These are phyloP conservation scores for Eufriesea mexicana DNA, from an alignment of 1,140 invertebrate species.

Conservation along the genomic window DNA sequence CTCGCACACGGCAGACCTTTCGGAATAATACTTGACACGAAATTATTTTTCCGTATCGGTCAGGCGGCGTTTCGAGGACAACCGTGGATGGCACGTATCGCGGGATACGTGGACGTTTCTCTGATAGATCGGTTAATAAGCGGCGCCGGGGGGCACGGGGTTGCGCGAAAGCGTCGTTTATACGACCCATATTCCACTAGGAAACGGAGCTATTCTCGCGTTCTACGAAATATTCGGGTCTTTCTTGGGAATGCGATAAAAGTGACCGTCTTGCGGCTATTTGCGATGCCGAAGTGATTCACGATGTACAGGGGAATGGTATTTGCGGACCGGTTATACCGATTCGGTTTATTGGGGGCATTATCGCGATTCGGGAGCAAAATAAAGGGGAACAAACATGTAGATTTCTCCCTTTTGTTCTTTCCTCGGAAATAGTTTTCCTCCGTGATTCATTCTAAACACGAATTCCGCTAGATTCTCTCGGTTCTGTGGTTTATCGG, in stretches of 20 bases:
- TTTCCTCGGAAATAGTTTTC: too few relatives aligned
- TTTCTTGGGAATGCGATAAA: not conserved
- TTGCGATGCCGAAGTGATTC: not conserved
- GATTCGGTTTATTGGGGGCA: not conserved
- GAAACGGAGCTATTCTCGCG: not conserved
- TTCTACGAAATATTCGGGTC: slow-evolving; percentile 9
- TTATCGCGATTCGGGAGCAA: too few relatives aligned
- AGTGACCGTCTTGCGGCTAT: slow-evolving; percentile 11
- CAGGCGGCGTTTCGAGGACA: not conserved
- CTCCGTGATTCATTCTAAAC: not conserved
- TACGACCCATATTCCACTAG: not conserved
- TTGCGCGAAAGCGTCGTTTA: not conserved
- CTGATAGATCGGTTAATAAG: not conserved
- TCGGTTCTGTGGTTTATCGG: too few relatives aligned
- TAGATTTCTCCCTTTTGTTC: not conserved
- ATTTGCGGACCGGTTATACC: not conserved
- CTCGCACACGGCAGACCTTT: too few relatives aligned
- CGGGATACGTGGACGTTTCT: not conserved
- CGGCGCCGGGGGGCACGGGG: not conserved
- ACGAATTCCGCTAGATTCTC: too few relatives aligned
- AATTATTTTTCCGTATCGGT: slow-evolving; percentile 11
- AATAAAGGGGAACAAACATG: not conserved
- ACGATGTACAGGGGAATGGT: not conserved
- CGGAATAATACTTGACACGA: not conserved
- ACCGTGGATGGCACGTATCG: not conserved